These are phyloP conservation scores for Ophraella communa DNA, from an alignment of 2,888 invertebrate genomes.

Conservation along the genomic window DNA sequence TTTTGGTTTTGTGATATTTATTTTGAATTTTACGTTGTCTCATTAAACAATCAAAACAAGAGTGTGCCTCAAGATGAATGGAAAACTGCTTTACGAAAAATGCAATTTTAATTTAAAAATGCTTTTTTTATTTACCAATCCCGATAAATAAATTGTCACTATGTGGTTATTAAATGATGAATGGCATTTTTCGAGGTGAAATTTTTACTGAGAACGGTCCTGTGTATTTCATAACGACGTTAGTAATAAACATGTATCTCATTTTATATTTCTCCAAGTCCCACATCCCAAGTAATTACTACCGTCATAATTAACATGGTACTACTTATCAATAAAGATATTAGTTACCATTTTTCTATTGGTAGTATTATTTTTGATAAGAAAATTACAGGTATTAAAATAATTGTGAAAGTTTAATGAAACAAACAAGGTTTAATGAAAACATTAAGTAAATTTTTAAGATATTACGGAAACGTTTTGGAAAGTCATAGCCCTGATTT, in stretches of 20 bases:
- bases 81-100: no score
- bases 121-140: no score
- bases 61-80: no score
- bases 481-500: no score
- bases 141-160: no score
- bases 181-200: background rate
- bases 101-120: no score
- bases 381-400: background rate
- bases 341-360: conserved; percentile 6
- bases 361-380: conserved; percentile 10
- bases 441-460: background rate
- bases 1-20: no score
- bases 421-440: background rate
- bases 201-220: background rate
- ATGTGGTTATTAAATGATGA: no score
- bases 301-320: conserved; percentile 14
- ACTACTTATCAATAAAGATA: conserved; percentile 10
- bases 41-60: no score
- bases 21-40: no score
- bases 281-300: conserved; percentile 14
- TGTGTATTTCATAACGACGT: conserved; percentile 9
- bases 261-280: conserved; percentile 10
- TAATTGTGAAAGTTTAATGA: background rate
- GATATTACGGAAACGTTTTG: background rate
- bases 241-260: conserved; percentile 1